Evolutionary conservation across 2,888 invertebrate genomes (phyloP).

Genomic region (Cremastinae sp.): DNA sequence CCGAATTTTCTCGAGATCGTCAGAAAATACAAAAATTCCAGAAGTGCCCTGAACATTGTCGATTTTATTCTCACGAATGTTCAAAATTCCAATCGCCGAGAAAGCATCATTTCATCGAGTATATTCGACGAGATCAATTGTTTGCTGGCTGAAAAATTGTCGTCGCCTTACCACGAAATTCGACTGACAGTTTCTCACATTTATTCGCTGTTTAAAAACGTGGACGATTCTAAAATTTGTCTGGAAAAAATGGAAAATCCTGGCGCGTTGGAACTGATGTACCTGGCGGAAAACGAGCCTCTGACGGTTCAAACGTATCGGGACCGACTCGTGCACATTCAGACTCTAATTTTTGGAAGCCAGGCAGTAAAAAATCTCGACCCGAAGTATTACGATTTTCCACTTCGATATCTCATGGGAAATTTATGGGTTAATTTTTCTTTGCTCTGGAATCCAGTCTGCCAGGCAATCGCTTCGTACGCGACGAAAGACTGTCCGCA

Average conservation of each 20-base stretch:
- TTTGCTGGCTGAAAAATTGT: conserved; percentile 67
- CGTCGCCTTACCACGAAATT: conserved; percentile 79
- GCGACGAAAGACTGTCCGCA: conserved; percentile 82
- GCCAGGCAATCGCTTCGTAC: conserved; percentile 88
- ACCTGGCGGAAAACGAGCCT: conserved; percentile 86
- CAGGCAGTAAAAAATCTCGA: conserved; percentile 80
- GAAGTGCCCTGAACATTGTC: conserved; percentile 69
- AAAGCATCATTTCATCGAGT: conserved; percentile 67
- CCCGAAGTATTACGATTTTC: conserved; percentile 84
- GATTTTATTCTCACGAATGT: conserved; percentile 72
- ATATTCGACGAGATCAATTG: conserved; percentile 69
- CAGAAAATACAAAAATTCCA: conserved; percentile 66
- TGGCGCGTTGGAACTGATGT: conserved; percentile 73
- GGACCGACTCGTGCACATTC: conserved; percentile 87
- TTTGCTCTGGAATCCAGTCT: conserved; percentile 92
- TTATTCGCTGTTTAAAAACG: conserved; percentile 85
- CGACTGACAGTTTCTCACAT: conserved; percentile 88
- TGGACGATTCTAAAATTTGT: conserved; percentile 81
- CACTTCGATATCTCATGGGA: conserved; percentile 91
- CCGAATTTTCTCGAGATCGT: conserved; percentile 67
- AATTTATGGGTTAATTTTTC: conserved; percentile 93
- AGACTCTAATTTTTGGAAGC: conserved; percentile 85
- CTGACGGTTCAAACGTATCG: conserved; percentile 90
- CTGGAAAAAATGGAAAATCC: conserved; percentile 71
- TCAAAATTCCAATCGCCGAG: conserved; percentile 60